phyloP scores from a whole-genome alignment of 2,888 invertebrate species.

The Cabera pusaria region DNA sequence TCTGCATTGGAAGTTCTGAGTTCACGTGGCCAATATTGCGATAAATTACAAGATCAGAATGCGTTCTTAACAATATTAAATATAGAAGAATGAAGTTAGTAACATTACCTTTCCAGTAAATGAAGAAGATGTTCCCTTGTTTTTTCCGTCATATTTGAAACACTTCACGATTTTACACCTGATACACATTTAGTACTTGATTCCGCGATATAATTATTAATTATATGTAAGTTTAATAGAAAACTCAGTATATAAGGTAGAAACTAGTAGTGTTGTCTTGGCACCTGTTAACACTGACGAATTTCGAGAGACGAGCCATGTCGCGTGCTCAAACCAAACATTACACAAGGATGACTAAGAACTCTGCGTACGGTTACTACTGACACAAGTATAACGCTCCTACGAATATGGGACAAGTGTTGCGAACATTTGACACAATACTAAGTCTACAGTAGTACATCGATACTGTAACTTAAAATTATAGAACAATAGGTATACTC shows the following conservation, averaged over 20 bases:
- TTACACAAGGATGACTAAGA: conserved; percentile 56
- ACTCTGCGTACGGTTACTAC: conserved; percentile 50
- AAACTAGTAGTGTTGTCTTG: conserved; percentile 32
- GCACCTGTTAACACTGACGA: conserved; percentile 32
- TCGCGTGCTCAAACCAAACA: conserved; percentile 43
- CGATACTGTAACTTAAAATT: too few species aligned
- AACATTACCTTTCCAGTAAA: conserved; percentile 52
- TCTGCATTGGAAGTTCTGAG: too few species aligned
- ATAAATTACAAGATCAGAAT: too few species aligned
- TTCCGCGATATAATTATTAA: conserved; percentile 11
- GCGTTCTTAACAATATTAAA: too few species aligned
- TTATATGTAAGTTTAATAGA: neutral
- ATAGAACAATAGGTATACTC: too few species aligned
- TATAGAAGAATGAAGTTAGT: neutral
- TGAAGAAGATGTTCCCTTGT: conserved; percentile 47
- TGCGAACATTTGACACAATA: conserved; percentile 53
- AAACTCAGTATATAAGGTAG: conserved; percentile 7
- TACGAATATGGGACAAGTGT: conserved; percentile 67
- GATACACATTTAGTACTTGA: conserved; percentile 19
- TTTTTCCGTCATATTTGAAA: conserved; percentile 47
- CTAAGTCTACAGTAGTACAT: too few species aligned
- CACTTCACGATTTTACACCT: conserved; percentile 34
- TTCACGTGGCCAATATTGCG: too few species aligned
- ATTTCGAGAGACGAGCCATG: conserved; percentile 33
- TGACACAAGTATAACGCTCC: conserved; percentile 55